Percentiles rank a stretch among this genome's conserved stretches.
phyloP scores from a whole-genome alignment of 2,888 invertebrate genomes.

The Diaperis boleti region DNA sequence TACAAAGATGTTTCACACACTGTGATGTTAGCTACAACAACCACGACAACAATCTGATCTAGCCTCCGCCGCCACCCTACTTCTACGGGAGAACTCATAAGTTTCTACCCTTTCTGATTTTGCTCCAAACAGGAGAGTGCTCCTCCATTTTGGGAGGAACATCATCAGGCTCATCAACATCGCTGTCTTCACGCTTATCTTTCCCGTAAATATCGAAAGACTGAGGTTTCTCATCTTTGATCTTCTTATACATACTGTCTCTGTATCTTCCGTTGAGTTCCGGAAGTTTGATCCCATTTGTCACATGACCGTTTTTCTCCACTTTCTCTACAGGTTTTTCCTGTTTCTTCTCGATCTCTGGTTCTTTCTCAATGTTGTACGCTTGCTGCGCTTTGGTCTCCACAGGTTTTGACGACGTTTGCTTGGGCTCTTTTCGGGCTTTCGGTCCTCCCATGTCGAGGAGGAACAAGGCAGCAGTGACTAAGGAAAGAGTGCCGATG shows the following conservation, averaged over 20 bases:
- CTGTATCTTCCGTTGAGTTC: constrained; percentile 48
- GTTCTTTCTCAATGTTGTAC: constrained; percentile 53
- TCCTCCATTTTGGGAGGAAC: constrained; percentile 57
- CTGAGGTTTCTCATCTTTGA: constrained; percentile 54
- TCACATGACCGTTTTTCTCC: constrained; percentile 32
- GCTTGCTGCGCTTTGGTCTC: constrained; percentile 50
- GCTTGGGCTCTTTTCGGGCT: constrained; percentile 62
- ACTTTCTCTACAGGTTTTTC: constrained; percentile 6
- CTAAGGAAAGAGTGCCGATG: constrained; percentile 75
- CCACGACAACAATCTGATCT: constrained; percentile 12
- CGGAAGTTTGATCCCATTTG: constrained; percentile 33
- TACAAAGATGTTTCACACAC: too few species aligned
- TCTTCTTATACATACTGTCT: constrained; percentile 52
- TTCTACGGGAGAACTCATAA: constrained; percentile 17
- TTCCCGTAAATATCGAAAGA: constrained; percentile 62
- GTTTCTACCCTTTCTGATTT: constrained; percentile 62
- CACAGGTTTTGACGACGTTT: constrained; percentile 38
- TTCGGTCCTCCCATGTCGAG: constrained; percentile 75
- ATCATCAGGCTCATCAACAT: constrained; percentile 56
- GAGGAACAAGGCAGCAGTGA: constrained; percentile 77
- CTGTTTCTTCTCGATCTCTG: constrained; percentile 33
- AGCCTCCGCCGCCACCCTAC: constrained; percentile 22
- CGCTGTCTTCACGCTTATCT: constrained; percentile 55
- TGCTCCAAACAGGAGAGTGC: constrained; percentile 65
- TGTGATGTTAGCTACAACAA: neutral